Conservation (phyloP, 2,888 invertebrate genomes). For the Protodeltote pygarga region DNA sequence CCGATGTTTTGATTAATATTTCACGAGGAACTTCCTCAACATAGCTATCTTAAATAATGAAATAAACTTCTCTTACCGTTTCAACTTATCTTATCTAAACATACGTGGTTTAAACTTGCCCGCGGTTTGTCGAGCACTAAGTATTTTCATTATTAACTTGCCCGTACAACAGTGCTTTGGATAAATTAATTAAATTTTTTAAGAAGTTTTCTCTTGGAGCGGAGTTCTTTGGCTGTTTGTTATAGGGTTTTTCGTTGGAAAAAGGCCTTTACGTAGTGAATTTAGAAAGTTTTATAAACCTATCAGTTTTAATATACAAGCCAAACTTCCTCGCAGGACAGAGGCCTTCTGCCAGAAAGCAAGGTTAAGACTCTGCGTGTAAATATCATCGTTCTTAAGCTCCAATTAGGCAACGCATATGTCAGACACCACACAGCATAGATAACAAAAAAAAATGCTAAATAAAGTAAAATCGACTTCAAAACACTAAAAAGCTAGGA, state of each 20-base stretch:
- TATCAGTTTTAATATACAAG: no score
- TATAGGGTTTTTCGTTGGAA: background rate
- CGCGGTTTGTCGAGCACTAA: conserved; percentile 32
- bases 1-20: conserved; percentile 66
- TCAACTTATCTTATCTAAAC: conserved; percentile 42
- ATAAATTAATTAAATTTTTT: conserved; percentile 38
- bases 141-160: conserved; percentile 47
- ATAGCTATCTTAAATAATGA: conserved; percentile 38
- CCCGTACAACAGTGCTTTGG: conserved; percentile 4
- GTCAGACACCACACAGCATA: no score
- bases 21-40: conserved; percentile 42
- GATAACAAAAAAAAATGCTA: no score
- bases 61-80: conserved; percentile 33
- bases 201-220: conserved; percentile 8
- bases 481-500: no score
- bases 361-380: no score
- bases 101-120: conserved; percentile 26
- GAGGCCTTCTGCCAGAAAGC: no score
- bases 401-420: no score
- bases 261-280: background rate
- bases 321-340: no score
- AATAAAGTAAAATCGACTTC: no score
- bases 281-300: background rate
- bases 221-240: background rate
- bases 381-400: no score